These are phyloP conservation scores for Plagiodera versicolora DNA, from an alignment of 2,888 invertebrate genomes.

Conservation along the genomic window DNA sequence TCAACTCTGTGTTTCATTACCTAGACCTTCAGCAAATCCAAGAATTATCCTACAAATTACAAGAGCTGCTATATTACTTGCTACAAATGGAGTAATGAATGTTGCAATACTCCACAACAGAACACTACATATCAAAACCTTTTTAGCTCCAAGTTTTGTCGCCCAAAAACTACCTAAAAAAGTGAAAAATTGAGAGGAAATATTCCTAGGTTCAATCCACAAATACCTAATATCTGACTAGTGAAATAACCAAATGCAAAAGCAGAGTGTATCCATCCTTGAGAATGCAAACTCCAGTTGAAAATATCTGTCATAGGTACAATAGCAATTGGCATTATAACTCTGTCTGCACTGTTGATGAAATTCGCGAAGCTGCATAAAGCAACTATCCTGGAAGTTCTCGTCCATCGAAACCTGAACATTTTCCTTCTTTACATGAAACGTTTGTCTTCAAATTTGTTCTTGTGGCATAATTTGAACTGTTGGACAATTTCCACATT, in stretches of 20 bases:
- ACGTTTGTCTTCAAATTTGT: background rate
- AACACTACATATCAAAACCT: slow-evolving; percentile 68
- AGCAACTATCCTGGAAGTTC: slow-evolving; percentile 64
- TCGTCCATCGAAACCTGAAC: slow-evolving; percentile 58
- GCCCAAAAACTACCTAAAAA: slow-evolving; percentile 70
- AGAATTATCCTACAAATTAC: slow-evolving; percentile 66
- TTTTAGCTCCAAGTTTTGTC: slow-evolving; percentile 68
- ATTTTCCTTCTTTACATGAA: slow-evolving; percentile 40
- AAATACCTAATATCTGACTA: slow-evolving; percentile 63
- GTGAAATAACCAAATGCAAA: slow-evolving; percentile 77
- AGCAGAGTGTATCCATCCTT: slow-evolving; percentile 75
- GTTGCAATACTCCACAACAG: slow-evolving; percentile 74
- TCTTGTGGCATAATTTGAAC: background rate
- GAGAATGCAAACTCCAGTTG: slow-evolving; percentile 70
- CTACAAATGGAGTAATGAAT: slow-evolving; percentile 68
- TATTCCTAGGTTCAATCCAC: background rate
- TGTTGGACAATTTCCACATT: background rate
- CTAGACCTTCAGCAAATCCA: slow-evolving; percentile 74
- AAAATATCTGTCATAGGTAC: slow-evolving; percentile 73
- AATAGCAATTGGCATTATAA: slow-evolving; percentile 78
- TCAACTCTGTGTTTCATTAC: slow-evolving; percentile 52
- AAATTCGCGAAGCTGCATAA: slow-evolving; percentile 74
- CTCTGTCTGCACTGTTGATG: slow-evolving; percentile 75
- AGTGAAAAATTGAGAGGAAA: slow-evolving; percentile 44
- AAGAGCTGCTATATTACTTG: slow-evolving; percentile 66